Evolutionary conservation across 2,797 vertebrate genomes (phyloP).

Genomic region (Anableps anableps): DNA sequence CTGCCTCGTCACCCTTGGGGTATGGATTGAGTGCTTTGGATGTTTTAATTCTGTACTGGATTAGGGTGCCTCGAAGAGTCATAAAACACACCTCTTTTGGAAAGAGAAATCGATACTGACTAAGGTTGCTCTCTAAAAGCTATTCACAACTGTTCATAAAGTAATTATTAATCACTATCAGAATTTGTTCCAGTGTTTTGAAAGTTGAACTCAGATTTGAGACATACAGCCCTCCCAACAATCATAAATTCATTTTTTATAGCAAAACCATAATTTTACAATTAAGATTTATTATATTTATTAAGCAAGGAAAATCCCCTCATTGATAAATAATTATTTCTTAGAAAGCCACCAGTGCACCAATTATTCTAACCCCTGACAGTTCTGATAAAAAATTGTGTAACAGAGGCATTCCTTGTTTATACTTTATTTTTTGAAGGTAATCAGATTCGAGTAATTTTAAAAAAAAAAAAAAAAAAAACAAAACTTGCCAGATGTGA

Average conservation of each 20-base stretch:
- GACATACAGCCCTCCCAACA: background rate
- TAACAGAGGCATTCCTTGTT: background rate
- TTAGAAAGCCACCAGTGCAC: background rate
- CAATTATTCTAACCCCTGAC: background rate
- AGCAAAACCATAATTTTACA: background rate
- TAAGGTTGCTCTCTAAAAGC: conserved; percentile 32
- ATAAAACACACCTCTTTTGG: conserved; percentile 32
- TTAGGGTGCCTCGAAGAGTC: conserved; percentile 11
- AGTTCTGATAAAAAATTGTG: background rate
- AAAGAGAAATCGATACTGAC: conserved; percentile 32
- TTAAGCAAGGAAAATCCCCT: background rate
- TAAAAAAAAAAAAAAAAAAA: too few relatives aligned
- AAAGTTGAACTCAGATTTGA: background rate
- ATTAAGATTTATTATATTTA: background rate
- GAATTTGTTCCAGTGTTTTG: conserved; percentile 1
- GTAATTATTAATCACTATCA: conserved; percentile 35
- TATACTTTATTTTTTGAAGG: background rate
- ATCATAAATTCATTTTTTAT: background rate
- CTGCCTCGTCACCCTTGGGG: conserved; percentile 33
- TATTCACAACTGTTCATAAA: conserved; percentile 25
- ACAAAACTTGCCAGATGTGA: background rate
- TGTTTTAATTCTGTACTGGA: conserved; percentile 29
- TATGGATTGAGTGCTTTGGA: conserved; percentile 58
- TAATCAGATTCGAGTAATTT: background rate
- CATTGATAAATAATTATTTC: background rate